Base-by-base conservation (phyloP, 1,140 invertebrate genomes). In the Helicoverpa armigera region DNA sequence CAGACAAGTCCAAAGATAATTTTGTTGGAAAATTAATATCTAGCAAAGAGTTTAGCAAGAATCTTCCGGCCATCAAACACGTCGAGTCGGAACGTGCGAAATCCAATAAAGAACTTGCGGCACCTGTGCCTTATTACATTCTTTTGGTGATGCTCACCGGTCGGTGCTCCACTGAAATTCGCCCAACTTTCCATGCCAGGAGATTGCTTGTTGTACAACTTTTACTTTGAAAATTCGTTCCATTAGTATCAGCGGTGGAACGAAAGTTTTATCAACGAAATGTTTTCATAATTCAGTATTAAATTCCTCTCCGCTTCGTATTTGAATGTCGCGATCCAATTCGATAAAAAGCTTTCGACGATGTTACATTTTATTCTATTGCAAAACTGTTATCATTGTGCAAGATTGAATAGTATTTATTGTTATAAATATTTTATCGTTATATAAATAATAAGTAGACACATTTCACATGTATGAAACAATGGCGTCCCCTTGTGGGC, bases 121-220 rank as follows among this genome's bases (percentile, higher is more conserved):
- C 91, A 94, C 92, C 93, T 94, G 92, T 88, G 89, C 90, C 89
- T 92, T 94, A 94, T 94, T 94, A 94, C 93, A 94, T 94, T 94
- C 93, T 90, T 92, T 88, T 87, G 88, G 87, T 88, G 89, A 87
- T 92, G 88, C 88, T 88, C 87, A 83, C 83, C 86, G 85, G 80
- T 82, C 83, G 85, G 73, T 58, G 75, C 86, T 78, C 82, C 83
- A 80, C 86, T 85, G 74, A 89, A 92, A 90, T 91, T 87, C 86
- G 84, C 87, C 86, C 86, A 87, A 94, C 88, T 92, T 92, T 90
- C 88, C 85, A 90, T 89, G 83, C 82, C 88, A 87, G 83, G 84
- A 90, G 90, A 91, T 91, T 91, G 88, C 87, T 85, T 88, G 85
- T 89, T 90, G 87, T 90, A 86, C 86, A 89, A 94, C 88, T 92